Conservation (phyloP, 2,113 vertebrate genomes). For the Larimichthys polyactis region DNA sequence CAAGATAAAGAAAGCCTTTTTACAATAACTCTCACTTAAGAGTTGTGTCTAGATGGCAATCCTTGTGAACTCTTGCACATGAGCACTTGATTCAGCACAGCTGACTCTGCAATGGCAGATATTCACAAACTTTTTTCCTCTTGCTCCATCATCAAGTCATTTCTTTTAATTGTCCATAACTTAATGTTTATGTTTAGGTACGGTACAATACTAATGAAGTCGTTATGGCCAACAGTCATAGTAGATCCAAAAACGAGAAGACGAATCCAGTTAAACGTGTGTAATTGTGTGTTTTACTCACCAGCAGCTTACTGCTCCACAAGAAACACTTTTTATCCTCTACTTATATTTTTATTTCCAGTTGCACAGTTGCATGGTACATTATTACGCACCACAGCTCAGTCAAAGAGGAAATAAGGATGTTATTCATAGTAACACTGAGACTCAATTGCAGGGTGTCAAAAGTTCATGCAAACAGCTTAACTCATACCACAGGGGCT, state of each 20-base stretch:
- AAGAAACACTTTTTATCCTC: not conserved
- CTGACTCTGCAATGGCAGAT: no score
- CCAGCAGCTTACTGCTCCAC: not conserved
- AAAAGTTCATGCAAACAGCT: slow-evolving; percentile 35
- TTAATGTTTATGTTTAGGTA: no score
- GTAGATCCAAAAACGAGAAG: not conserved
- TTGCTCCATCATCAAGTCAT: not conserved
- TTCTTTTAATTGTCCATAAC: not conserved
- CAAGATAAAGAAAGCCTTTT: no score
- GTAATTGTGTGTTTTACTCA: not conserved
- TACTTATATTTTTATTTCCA: slow-evolving; percentile 5
- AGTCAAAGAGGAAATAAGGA: slow-evolving; percentile 17
- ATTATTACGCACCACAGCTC: slow-evolving; percentile 1
- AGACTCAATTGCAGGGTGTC: slow-evolving; percentile 28
- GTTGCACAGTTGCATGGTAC: not conserved
- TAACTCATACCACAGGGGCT: slow-evolving; percentile 20
- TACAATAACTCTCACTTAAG: no score
- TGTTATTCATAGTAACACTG: slow-evolving; percentile 17
- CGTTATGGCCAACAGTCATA: not conserved
- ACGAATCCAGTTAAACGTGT: not conserved
- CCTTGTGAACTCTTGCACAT: no score
- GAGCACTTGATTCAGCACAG: no score
- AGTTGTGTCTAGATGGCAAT: no score
- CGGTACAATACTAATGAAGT: not conserved
- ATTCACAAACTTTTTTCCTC: not conserved